Conservation (phyloP, 1,140 invertebrate genomes). For the Odontomachus brunneus region DNA sequence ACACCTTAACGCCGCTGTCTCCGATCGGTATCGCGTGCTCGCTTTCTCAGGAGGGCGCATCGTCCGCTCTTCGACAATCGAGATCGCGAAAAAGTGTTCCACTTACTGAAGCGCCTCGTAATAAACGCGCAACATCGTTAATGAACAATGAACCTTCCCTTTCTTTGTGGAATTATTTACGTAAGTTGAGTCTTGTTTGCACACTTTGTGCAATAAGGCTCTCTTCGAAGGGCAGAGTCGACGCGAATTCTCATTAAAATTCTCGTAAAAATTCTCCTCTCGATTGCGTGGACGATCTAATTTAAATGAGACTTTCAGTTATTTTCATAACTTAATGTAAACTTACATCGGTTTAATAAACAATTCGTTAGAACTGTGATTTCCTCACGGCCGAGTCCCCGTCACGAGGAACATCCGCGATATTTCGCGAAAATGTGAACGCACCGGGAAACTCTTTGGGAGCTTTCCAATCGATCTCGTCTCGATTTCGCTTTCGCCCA, state of each 20-base stretch:
- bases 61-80: neutral
- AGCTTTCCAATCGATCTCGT: neutral
- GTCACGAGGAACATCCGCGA: neutral
- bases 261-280: neutral
- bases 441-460: neutral
- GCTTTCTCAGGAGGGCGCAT: neutral
- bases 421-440: neutral
- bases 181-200: neutral
- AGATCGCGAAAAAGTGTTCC: neutral
- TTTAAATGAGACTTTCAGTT: neutral
- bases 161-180: neutral
- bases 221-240: neutral
- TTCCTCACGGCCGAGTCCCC: neutral
- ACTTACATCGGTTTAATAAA: neutral
- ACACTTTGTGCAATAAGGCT: neutral
- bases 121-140: neutral
- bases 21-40: constrained; percentile 5
- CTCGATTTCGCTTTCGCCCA: neutral
- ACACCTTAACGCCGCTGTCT: neutral
- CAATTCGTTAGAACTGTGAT: neutral
- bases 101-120: neutral
- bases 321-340: neutral
- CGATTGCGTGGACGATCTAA: neutral
- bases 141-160: neutral
- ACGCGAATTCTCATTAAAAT: neutral